Percentiles rank a stretch among this genome's conserved stretches.
Evolutionary conservation across 2,113 vertebrate genomes (phyloP).

Genomic region (Leptodactylus fuscus): DNA sequence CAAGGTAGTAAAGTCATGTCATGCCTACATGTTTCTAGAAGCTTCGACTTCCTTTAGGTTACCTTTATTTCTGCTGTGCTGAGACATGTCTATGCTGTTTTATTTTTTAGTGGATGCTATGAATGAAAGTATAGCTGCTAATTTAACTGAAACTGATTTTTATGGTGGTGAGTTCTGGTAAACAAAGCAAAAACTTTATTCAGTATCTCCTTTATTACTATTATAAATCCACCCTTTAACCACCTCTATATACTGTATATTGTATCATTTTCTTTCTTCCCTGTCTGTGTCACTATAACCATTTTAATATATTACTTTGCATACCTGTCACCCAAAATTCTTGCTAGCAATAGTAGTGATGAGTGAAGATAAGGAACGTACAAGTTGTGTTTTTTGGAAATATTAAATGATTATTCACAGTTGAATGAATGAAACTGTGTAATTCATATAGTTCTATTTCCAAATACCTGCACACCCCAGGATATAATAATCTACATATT

Average conservation of each 20-base stretch:
- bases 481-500: slow-evolving; percentile 2
- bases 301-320: background rate
- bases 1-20: background rate
- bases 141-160: slow-evolving; percentile 99
- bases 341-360: background rate
- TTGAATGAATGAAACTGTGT: background rate
- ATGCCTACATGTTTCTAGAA: background rate
- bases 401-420: background rate
- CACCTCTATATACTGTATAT: slow-evolving; percentile 58
- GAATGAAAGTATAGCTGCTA: slow-evolving; percentile 99
- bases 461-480: background rate
- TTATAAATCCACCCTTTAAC: slow-evolving; percentile 77
- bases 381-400: background rate
- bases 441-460: background rate
- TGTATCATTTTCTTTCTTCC: background rate
- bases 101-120: slow-evolving; percentile 99
- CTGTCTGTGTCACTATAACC: background rate
- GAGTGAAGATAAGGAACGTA: background rate
- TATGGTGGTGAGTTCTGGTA: slow-evolving; percentile 97
- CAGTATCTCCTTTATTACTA: slow-evolving; percentile 71
- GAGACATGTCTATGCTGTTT: slow-evolving; percentile 85
- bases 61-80: slow-evolving; percentile 39
- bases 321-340: background rate
- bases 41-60: background rate
- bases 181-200: slow-evolving; percentile 84